These are phyloP conservation scores for Otolemur crassicaudatus DNA, from an alignment of 2,797 vertebrate genomes.

Conservation along the genomic window DNA sequence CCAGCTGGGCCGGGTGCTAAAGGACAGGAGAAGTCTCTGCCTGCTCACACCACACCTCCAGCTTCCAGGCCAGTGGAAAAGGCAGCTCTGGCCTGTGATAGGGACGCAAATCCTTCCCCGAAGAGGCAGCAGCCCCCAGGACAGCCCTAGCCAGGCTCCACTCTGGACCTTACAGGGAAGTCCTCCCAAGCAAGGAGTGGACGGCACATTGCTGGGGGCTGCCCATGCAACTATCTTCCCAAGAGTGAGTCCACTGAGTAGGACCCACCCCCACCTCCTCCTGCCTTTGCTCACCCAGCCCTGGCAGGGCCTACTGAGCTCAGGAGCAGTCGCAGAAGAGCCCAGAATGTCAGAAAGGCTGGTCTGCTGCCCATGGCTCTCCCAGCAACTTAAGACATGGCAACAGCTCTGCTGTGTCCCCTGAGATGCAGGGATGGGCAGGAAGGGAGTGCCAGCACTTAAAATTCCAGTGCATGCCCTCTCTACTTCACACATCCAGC, in stretches of 20 bases:
- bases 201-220: neutral
- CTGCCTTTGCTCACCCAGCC: neutral
- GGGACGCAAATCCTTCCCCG: neutral
- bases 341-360: neutral
- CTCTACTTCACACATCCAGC: fast-evolving
- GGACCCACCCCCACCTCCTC: neutral
- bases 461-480: neutral
- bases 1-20: fast-evolving
- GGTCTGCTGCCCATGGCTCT: neutral
- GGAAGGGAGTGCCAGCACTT: neutral
- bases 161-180: neutral
- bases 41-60: neutral
- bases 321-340: neutral
- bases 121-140: neutral
- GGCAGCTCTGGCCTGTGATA: neutral
- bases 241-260: neutral
- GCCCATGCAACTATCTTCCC: neutral
- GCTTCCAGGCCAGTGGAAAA: neutral
- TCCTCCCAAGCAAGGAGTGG: neutral
- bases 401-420: neutral
- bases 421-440: neutral
- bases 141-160: neutral
- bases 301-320: neutral
- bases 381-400: neutral
- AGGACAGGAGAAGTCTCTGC: neutral